Evolutionary conservation across 2,797 vertebrate genomes (phyloP), one percentile per base, ranked within the genome.

Genomic region (Pampus argenteus): DNA sequence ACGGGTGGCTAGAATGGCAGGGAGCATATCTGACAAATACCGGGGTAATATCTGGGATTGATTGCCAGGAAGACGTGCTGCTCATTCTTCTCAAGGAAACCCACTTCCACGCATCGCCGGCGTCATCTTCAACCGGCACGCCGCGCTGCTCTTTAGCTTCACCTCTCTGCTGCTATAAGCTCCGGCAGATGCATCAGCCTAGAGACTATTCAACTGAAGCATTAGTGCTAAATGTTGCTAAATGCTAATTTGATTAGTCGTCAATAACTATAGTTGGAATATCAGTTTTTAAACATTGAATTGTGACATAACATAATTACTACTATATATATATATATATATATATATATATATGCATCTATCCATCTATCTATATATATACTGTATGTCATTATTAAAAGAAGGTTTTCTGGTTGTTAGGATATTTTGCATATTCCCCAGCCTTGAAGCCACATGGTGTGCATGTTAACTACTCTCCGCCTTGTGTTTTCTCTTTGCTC

Each of bases 1-100:
- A 77, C 75, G 88, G 84, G 54, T 82, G 87, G 75, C 78, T 79
- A 22, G 68, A 68, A 48, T 81, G 85, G 85, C 76, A 47, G 61
- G 36, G 70, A 83, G 80, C 84, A 69, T 45, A 69, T 82, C 84
- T 83, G 85, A 86, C 89, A 91, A 84, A 88, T 79, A 74, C 73
- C 42, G n/a, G 62, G 67, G 69, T 82, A 80, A 91, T 90, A 86
- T 88, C 66, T 11, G 71, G 86, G 93, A 93, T 91, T 81, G 92
- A 94, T 93, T 40, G 71, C 65, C 0, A 5, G 22, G 57, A 74
- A 74, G 84, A 87, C 56, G 10, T 82, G 81, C 64, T 20, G 72
- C 66, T 81, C 44, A 9, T 82, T 81, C 78, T 31, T 74, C 66
- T 68, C 4, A 5, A 60, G 51, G 71, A 75, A 77, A 73, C 58